These are phyloP conservation scores for Diplazon laetatorius DNA, from an alignment of 2,888 invertebrate species.

Conservation along the genomic window DNA sequence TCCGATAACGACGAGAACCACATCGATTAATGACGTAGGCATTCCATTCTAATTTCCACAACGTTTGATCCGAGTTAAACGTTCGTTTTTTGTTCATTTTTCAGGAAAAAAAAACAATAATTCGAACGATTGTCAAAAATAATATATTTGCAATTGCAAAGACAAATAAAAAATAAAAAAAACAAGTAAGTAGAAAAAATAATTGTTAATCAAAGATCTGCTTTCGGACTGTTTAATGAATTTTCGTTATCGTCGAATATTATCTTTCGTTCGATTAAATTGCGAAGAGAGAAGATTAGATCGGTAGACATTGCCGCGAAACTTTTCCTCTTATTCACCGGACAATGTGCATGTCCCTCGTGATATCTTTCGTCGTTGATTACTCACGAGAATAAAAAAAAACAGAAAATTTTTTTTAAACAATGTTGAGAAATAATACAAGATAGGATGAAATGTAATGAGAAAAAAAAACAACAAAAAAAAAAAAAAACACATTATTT, in stretches of 20 bases:
- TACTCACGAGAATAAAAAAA: background rate
- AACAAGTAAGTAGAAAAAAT: too few species aligned
- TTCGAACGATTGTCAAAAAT: too few species aligned
- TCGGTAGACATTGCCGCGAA: too few species aligned
- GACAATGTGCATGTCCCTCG: background rate
- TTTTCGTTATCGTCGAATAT: too few species aligned
- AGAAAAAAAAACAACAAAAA: slow-evolving; percentile 7
- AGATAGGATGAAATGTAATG: background rate
- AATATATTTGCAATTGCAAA: too few species aligned
- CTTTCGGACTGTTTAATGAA: too few species aligned
- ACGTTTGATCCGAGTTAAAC: background rate
- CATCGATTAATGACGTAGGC: background rate
- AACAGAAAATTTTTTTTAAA: background rate
- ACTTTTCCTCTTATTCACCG: background rate
- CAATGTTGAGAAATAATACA: background rate
- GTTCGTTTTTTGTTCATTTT: background rate
- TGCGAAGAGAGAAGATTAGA: too few species aligned
- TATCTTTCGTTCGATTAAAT: background rate
- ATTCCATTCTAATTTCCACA: background rate
- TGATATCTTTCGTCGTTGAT: background rate
- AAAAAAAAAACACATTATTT: too few species aligned
- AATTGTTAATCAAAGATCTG: too few species aligned
- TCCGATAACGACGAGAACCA: background rate
- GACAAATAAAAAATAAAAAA: too few species aligned
- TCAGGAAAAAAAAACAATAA: background rate